Percentiles rank a stretch among this genome's conserved stretches.
These are phyloP conservation scores for Conger conger DNA, from an alignment of 2,113 vertebrate species.

Conservation along the genomic window DNA sequence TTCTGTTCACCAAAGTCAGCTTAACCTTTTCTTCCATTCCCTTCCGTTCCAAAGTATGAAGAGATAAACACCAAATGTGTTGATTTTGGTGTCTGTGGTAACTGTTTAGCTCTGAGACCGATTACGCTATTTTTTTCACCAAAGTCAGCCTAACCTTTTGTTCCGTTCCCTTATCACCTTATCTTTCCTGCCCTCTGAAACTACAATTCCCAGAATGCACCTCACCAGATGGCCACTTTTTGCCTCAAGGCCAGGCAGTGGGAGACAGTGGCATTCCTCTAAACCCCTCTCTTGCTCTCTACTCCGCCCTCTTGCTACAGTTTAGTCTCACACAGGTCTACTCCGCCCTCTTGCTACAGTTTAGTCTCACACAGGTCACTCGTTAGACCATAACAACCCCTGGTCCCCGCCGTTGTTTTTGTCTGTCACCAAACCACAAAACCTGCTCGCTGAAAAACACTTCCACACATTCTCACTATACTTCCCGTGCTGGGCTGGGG, in stretches of 20 bases:
- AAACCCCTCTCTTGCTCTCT: too few relatives aligned
- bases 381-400: conserved; percentile 58
- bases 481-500: too few relatives aligned
- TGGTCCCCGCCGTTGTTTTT: conserved; percentile 32
- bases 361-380: conserved; percentile 64
- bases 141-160: not conserved
- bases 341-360: conserved; percentile 59
- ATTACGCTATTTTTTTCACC: not conserved
- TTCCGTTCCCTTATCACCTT: not conserved
- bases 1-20: too few relatives aligned
- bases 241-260: not conserved
- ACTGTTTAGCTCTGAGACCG: too few relatives aligned
- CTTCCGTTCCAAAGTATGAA: too few relatives aligned
- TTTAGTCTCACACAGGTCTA: conserved; percentile 67
- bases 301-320: conserved; percentile 56
- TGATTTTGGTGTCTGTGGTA: too few relatives aligned
- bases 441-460: not conserved
- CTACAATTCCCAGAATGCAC: conserved; percentile 43
- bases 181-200: not conserved
- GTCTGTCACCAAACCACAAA: conserved; percentile 23
- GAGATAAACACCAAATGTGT: too few relatives aligned
- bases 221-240: conserved; percentile 49
- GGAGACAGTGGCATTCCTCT: conserved; percentile 41
- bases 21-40: too few relatives aligned
- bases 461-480: conserved; percentile 23